These are phyloP conservation scores for Gastrophysa polygoni DNA, from an alignment of 2,888 invertebrate species.

Conservation along the genomic window DNA sequence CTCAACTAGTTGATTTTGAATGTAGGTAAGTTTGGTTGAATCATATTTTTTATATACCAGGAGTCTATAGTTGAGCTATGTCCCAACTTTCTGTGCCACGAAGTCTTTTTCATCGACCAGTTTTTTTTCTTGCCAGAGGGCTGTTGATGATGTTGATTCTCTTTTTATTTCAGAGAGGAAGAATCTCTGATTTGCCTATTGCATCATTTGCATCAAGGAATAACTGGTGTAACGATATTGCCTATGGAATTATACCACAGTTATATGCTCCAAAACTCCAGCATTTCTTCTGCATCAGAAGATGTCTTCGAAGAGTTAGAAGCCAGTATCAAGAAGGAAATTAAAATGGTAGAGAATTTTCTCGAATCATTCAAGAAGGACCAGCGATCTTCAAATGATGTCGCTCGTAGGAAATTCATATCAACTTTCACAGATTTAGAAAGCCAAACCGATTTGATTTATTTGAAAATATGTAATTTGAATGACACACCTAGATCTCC, in stretches of 20 bases:
- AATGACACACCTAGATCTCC: slow-evolving; percentile 9
- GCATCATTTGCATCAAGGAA: slow-evolving; percentile 56
- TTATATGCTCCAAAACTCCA: slow-evolving; percentile 21
- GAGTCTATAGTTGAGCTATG: no score
- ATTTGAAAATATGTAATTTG: slow-evolving; percentile 29
- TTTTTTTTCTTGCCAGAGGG: no score
- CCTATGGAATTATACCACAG: slow-evolving; percentile 36
- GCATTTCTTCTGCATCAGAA: slow-evolving; percentile 6
- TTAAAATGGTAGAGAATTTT: slow-evolving; percentile 31
- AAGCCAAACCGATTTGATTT: slow-evolving; percentile 39
- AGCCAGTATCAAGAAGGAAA: slow-evolving; percentile 37
- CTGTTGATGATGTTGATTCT: not conserved
- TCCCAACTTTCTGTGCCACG: no score
- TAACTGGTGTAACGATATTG: slow-evolving; percentile 51
- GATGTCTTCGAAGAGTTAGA: slow-evolving; percentile 36
- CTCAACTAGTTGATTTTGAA: no score
- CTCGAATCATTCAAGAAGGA: not conserved
- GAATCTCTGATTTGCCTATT: slow-evolving; percentile 57
- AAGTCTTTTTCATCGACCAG: no score
- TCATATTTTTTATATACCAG: no score
- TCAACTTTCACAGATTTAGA: slow-evolving; percentile 39
- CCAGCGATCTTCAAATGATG: not conserved
- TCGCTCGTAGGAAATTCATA: slow-evolving; percentile 36
- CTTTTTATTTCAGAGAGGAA: slow-evolving; percentile 53
- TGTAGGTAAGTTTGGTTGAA: no score